phyloP scores from a whole-genome alignment of 2,113 vertebrate genomes.

The Cromileptes altivelis region DNA sequence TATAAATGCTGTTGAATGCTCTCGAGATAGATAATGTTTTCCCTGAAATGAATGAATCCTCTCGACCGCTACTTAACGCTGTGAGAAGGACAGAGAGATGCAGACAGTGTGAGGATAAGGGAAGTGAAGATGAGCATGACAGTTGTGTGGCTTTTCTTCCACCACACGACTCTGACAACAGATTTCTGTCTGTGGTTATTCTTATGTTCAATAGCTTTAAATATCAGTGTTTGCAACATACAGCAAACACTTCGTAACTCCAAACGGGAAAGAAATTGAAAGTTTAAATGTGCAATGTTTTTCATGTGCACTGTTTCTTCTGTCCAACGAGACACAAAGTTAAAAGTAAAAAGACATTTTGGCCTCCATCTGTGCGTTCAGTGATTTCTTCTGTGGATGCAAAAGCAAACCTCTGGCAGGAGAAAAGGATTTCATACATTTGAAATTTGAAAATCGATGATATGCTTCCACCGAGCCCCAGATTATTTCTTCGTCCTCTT shows the following conservation, averaged over 20 bases:
- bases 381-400: background rate
- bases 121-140: constrained; percentile 4
- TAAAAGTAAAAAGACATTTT: background rate
- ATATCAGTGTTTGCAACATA: background rate
- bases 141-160: background rate
- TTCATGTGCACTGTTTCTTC: background rate
- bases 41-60: background rate
- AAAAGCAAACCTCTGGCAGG: background rate
- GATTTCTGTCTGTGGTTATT: background rate
- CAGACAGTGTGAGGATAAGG: background rate
- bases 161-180: background rate
- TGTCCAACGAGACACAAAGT: background rate
- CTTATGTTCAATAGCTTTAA: background rate
- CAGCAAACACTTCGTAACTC: background rate
- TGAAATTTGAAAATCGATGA: background rate
- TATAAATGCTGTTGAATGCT: background rate
- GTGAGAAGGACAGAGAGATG: background rate
- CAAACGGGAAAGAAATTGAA: background rate
- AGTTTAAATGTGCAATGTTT: background rate
- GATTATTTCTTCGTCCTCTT: background rate
- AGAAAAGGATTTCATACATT: background rate
- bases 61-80: background rate
- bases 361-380: background rate
- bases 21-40: background rate
- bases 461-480: background rate